Evolutionary conservation across 1,140 invertebrate genomes (phyloP).

Genomic region (Drosophila parabipectinata): DNA sequence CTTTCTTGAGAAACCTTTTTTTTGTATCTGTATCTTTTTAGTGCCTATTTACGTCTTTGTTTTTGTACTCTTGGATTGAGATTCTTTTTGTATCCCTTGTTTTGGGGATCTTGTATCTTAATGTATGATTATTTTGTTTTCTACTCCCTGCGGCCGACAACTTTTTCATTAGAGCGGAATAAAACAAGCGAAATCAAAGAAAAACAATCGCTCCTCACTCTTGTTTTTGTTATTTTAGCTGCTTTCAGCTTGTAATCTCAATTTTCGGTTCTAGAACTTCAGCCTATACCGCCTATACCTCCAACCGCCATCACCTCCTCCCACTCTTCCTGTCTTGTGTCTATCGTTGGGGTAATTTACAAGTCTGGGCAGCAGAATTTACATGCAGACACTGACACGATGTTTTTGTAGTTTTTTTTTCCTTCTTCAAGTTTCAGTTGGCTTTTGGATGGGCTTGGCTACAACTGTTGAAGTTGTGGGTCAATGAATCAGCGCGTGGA

Average conservation of each 20-base stretch:
- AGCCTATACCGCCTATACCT: not conserved
- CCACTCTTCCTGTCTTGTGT: constrained; percentile 38
- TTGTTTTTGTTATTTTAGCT: constrained; percentile 72
- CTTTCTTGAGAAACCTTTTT: constrained; percentile 6
- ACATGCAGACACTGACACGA: constrained; percentile 56
- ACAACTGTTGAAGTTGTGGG: constrained; percentile 58
- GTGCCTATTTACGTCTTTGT: constrained; percentile 5
- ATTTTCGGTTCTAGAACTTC: constrained; percentile 46
- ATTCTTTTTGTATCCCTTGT: constrained; percentile 4
- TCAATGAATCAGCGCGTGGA: constrained; percentile 70
- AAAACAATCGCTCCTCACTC: constrained; percentile 40
- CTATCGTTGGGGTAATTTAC: constrained; percentile 67
- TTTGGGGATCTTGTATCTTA: constrained; percentile 48
- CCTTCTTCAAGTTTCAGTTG: not conserved
- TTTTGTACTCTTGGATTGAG: not conserved
- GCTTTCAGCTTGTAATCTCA: constrained; percentile 58
- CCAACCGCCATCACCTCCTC: not conserved
- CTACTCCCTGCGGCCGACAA: constrained; percentile 42
- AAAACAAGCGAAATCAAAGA: constrained; percentile 59
- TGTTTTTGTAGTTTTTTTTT: constrained; percentile 27
- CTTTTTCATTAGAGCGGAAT: constrained; percentile 66
- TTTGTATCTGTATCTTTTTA: constrained; percentile 23
- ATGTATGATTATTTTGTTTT: constrained; percentile 70
- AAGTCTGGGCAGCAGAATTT: constrained; percentile 60
- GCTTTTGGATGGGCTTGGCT: constrained; percentile 37